Evolutionary conservation across 2,113 vertebrate genomes (phyloP).

Genomic region (Prionailurus viverrinus): DNA sequence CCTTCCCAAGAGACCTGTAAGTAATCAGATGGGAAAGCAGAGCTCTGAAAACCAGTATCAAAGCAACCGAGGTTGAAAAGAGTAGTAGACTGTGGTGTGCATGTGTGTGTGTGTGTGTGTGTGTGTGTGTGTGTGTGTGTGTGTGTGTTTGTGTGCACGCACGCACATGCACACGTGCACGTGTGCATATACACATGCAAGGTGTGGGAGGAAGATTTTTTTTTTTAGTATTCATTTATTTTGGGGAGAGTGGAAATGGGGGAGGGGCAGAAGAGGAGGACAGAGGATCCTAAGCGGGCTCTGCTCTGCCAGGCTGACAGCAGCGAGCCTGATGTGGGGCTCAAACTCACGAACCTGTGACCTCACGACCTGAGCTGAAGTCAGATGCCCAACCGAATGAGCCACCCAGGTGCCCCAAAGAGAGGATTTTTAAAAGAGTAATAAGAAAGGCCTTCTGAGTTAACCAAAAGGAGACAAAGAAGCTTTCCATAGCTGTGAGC

Average conservation of each 20-base stretch:
- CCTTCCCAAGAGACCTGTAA: constrained; percentile 19
- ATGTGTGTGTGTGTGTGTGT: neutral
- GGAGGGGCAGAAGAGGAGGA: too few relatives aligned
- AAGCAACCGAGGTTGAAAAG: neutral
- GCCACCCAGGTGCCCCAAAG: neutral
- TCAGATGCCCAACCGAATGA: too few relatives aligned
- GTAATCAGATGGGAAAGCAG: neutral
- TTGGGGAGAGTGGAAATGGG: too few relatives aligned
- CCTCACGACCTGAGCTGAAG: too few relatives aligned
- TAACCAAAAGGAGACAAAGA: constrained; percentile 21
- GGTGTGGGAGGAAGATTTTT: neutral
- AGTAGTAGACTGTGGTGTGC: neutral
- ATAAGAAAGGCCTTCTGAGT: constrained; percentile 56
- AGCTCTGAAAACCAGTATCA: neutral
- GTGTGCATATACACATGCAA: neutral
- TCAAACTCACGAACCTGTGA: too few relatives aligned
- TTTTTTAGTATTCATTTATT: too few relatives aligned
- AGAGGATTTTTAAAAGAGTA: neutral
- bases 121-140: neutral
- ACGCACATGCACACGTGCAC: neutral
- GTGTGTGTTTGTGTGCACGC: neutral
- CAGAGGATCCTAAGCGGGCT: too few relatives aligned
- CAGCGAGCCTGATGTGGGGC: too few relatives aligned
- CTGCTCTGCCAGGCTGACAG: too few relatives aligned
- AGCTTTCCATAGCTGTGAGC: neutral